Conservation (phyloP, 2,113 vertebrate species). For the Atlantisia rogersi region DNA sequence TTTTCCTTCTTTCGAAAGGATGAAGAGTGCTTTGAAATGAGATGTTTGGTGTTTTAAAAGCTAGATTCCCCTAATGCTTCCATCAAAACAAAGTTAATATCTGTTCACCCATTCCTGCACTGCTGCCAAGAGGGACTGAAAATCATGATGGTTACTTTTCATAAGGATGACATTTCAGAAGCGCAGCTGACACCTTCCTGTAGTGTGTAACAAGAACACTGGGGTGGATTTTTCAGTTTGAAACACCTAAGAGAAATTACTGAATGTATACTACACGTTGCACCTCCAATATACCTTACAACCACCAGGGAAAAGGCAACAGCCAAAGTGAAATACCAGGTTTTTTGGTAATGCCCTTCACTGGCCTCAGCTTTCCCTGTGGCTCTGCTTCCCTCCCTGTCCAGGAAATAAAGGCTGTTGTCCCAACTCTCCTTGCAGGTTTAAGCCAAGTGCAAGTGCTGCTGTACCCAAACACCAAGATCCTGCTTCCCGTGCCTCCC, state of each 20-base stretch:
- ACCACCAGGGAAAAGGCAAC: neutral
- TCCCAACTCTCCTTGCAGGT: neutral
- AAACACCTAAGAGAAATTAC: neutral
- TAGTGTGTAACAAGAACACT: rapidly evolving
- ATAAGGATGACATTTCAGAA: neutral
- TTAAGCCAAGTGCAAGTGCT: neutral
- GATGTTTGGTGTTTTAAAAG: neutral
- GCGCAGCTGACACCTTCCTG: neutral
- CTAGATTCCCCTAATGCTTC: neutral
- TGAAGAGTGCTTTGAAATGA: neutral
- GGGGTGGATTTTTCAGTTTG: neutral
- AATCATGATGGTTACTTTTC: neutral
- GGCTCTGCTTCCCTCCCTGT: neutral
- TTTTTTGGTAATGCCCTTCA: neutral
- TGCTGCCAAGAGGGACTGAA: neutral
- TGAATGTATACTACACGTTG: neutral
- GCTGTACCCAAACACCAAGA: neutral
- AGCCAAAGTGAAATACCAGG: neutral
- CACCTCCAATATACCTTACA: neutral
- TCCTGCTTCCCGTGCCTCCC: neutral
- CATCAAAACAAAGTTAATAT: neutral
- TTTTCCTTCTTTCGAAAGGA: neutral
- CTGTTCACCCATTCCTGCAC: neutral
- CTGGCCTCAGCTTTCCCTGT: neutral
- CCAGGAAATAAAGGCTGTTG: neutral